Evolutionary conservation across 2,113 vertebrate species (phyloP), one percentile per base, ranked within the genome.

Genomic region (Ciconia boyciana): DNA sequence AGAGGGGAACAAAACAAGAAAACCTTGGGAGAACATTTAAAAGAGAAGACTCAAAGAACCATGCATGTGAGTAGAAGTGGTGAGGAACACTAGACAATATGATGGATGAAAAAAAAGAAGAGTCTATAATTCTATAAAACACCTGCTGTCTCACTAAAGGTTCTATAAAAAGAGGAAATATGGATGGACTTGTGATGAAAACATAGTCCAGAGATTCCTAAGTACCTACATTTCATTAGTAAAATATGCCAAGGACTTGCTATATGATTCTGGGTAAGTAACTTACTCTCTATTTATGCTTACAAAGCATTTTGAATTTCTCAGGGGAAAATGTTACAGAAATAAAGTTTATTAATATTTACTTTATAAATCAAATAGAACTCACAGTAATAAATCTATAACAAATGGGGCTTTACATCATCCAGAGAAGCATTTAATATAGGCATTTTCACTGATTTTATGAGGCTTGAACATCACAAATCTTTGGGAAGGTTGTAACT

Each of bases 361-460:
- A 68, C 34, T 75, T 96, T 55, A 84, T 81, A 94, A 93, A 94
- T 93, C 70, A 94, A 91, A 57, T 52, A 79, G 13, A 29, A 62
- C 48, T 85, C 78, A 72, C 46, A 71, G 28, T 69, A 94, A 68
- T 62, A 93, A 75, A 91, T 83, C 29, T 85, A 28, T 20, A 89
- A 55, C 15, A 81, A 87, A 52, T 51, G 54, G 44, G 57, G 29
- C 49, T 91, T 79, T 93, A 60, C 34, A 87, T 94, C 58, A 96
- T 10, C 17, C 55, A 76, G 41, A 93, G 17, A 90, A 95, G 62
- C 8, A 93, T 54, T 68, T 83, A 82, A 68, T 80, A 70, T 17
- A 75, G 66, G 21, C n/a, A 72, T 85, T 87, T 82, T 65, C 66
- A 69, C 29, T 72, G 52, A 83, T 83, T 91, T 90, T 72, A 60